Evolutionary conservation across 2,113 vertebrate genomes (phyloP).

Genomic region (Coptodon bakossiorum): DNA sequence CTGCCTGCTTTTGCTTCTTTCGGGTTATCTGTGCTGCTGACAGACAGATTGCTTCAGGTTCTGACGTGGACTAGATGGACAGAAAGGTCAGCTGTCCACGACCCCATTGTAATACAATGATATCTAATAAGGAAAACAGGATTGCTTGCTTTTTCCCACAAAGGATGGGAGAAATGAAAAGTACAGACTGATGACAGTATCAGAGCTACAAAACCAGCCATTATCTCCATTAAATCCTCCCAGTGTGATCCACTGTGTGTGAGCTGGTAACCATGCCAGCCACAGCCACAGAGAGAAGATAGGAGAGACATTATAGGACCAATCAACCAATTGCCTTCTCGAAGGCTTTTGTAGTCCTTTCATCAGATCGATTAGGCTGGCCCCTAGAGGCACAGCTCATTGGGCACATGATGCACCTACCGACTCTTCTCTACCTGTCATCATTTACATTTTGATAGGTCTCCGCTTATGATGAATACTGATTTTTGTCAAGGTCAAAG

Average conservation of each 20-base stretch:
- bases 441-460: conserved; percentile 61
- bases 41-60: not conserved
- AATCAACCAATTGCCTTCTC: not conserved
- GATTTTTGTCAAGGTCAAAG: conserved; percentile 49
- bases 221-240: conserved; percentile 12
- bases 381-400: conserved; percentile 52
- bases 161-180: not conserved
- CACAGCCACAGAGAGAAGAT: not conserved
- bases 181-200: not conserved
- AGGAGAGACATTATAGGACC: not conserved
- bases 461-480: conserved; percentile 14
- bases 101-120: not conserved
- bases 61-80: not conserved
- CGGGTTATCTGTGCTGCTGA: not conserved
- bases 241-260: not conserved
- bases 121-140: not conserved
- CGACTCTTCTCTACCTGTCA: conserved; percentile 25
- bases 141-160: not conserved
- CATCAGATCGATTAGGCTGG: conserved; percentile 50
- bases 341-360: not conserved
- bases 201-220: not conserved
- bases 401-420: conserved; percentile 18
- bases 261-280: not conserved
- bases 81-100: not conserved
- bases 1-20: not conserved